Conservation (phyloP, 2,113 vertebrate genomes). For the Elachura formosa region DNA sequence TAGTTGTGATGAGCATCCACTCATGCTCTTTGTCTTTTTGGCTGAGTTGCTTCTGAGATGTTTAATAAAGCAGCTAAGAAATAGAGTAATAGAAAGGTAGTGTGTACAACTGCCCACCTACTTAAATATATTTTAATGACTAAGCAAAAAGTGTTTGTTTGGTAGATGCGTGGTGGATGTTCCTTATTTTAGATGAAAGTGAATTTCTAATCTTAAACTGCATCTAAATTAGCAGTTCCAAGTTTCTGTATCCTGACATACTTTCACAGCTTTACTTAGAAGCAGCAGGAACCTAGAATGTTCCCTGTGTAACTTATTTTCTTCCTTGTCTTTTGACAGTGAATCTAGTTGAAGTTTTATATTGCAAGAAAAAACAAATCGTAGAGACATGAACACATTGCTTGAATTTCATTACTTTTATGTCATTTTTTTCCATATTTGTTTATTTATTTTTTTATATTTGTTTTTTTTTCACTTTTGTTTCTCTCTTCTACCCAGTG, state of each 20-base stretch:
- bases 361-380: background rate
- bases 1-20: background rate
- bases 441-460: background rate
- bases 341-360: background rate
- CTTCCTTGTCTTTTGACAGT: background rate
- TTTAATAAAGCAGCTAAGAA: background rate
- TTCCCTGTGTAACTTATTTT: background rate
- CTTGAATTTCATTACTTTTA: background rate
- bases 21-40: background rate
- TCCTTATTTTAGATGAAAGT: constrained; percentile 29
- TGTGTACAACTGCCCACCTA: background rate
- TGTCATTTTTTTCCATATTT: background rate
- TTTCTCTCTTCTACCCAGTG: background rate
- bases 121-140: background rate
- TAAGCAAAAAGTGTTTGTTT: background rate
- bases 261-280: background rate
- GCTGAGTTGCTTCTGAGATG: background rate
- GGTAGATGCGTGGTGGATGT: background rate
- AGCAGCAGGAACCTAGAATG: background rate
- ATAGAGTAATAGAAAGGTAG: background rate
- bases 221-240: background rate
- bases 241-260: background rate
- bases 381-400: background rate
- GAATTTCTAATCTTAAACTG: background rate
- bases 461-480: background rate